Evolutionary conservation across 2,888 invertebrate genomes (phyloP), one percentile per base, ranked within the genome.

Genomic region (Drosophila percnosoma): DNA sequence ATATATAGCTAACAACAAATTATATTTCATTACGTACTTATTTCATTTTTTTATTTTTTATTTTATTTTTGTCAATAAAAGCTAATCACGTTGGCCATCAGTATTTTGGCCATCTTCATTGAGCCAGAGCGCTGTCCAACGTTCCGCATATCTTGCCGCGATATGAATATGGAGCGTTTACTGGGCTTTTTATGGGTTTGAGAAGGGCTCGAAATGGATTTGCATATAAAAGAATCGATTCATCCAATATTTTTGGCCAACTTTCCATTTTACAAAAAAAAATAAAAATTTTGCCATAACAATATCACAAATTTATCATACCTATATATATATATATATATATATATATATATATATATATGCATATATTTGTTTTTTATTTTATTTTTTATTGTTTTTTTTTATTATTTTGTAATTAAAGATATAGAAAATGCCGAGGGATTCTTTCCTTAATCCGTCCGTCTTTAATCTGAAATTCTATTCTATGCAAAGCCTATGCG

Each of bases 211-310:
- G 18, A 42, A 42, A 18, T 21, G 24, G 48, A 68, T 80, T 72
- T 72, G 78, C 80, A 75, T 80, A 65, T 55, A 45, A 27, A 62
- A 52, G 53, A 24, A 69, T 33, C 63, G 57, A 57, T 51, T 33
- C 24, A 45, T 10, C 13, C 31, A 33, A 38, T 11, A 29, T n/a
- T 61, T 60, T 60, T 75, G 52, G 53, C 58, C 59, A 65, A 80
- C 80, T 78, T 74, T 80, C 70, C 71, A 80, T 67, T 75, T 72
- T 64, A 29, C 38, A 42, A 58, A 60, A 62, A 21, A 58, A 65
- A 54, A 51, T 63, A 27, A 4, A 0, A 8, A 31, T 2, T 31
- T 21, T 45, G 59, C n/a, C 40, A 27, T 40, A 48, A 64, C 13
- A 57, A 75, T 54, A 48, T 36, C 13, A 24, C 13, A 48, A 40